Evolutionary conservation across 2,888 invertebrate species (phyloP).

Genomic region (Oscheius sp.): DNA sequence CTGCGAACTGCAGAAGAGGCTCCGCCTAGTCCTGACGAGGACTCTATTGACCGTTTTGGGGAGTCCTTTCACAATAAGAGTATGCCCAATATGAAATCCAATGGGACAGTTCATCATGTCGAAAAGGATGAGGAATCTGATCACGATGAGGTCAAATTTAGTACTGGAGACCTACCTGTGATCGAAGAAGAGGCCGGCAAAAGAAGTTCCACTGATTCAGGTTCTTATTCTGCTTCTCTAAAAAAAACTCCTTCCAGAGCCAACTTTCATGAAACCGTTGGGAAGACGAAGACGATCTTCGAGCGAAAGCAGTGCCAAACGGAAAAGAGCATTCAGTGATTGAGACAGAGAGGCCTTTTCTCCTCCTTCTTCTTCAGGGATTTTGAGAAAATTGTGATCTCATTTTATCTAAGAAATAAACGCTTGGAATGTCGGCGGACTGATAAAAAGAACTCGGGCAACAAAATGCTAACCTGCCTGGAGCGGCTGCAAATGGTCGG

Average conservation of each 20-base stretch:
- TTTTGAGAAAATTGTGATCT: neutral
- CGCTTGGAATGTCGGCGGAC: too few species aligned
- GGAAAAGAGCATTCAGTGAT: neutral
- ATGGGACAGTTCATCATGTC: neutral
- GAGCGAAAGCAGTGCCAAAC: neutral
- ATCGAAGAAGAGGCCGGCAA: conserved; percentile 50
- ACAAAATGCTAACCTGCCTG: too few species aligned
- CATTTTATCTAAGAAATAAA: neutral
- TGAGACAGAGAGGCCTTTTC: too few species aligned
- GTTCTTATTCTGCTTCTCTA: neutral
- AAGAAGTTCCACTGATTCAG: conserved; percentile 28
- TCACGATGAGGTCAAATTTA: neutral
- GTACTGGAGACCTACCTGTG: conserved; percentile 48
- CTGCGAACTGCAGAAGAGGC: conserved; percentile 21
- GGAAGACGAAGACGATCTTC: neutral
- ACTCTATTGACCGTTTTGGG: conserved; percentile 25
- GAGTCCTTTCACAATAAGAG: conserved; percentile 15
- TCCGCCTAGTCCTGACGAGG: conserved; percentile 1
- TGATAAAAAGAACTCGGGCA: too few species aligned
- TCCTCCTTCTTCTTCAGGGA: neutral
- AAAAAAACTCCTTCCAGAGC: neutral
- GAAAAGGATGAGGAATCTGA: neutral
- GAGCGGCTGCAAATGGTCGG: too few species aligned
- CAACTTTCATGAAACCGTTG: neutral
- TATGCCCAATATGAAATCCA: conserved; percentile 8